These are phyloP conservation scores for Morphnarchus princeps DNA, from an alignment of 2,113 vertebrate species.

Conservation along the genomic window DNA sequence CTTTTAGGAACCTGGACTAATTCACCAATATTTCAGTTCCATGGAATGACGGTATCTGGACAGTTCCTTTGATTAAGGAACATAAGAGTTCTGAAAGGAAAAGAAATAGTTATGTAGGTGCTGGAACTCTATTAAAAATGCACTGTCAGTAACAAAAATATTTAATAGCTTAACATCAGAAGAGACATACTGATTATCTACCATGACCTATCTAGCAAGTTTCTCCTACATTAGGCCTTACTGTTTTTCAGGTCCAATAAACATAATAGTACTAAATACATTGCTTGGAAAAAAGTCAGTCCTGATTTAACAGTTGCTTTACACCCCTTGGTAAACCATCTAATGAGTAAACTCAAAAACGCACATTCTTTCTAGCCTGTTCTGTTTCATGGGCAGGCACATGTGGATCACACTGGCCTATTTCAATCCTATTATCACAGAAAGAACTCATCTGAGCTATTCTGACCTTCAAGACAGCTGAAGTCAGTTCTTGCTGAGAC, in stretches of 20 bases:
- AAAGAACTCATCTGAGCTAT: not conserved
- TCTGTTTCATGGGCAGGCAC: not conserved
- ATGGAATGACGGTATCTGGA: not conserved
- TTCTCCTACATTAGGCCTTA: not conserved
- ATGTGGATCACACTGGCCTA: not conserved
- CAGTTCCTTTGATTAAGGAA: not conserved
- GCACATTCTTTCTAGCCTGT: not conserved
- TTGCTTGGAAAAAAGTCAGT: not conserved
- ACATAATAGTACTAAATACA: not conserved
- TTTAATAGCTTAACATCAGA: not conserved
- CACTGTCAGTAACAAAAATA: not conserved
- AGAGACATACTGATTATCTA: not conserved
- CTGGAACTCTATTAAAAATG: not conserved
- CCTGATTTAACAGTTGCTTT: not conserved
- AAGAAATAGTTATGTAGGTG: slow-evolving; percentile 15
- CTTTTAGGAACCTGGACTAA: not conserved
- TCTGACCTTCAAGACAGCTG: not conserved
- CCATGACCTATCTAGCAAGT: not conserved
- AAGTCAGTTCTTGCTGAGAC: not conserved
- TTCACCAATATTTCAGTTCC: not conserved
- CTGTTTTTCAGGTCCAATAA: not conserved
- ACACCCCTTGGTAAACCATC: not conserved
- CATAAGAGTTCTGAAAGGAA: slow-evolving; percentile 52
- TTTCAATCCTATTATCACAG: not conserved
- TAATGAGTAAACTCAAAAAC: not conserved